Evolutionary conservation across 2,113 vertebrate genomes (phyloP).

Genomic region (Upupa epops): DNA sequence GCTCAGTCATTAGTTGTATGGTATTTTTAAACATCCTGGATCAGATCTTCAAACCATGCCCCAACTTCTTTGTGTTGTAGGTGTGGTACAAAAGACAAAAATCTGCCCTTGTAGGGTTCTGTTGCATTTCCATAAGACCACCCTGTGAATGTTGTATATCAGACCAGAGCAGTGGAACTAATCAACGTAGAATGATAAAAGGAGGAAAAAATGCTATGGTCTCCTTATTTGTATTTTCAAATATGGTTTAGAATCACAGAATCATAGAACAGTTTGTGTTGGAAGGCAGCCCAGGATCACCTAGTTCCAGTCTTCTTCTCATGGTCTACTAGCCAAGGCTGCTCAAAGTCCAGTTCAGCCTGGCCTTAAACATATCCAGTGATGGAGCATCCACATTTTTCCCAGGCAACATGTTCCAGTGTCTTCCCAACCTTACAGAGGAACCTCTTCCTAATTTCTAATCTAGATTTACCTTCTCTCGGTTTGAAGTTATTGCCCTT

Average conservation of each 20-base stretch:
- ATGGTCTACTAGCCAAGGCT: too few species aligned
- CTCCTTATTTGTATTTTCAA: not conserved
- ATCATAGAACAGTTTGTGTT: too few species aligned
- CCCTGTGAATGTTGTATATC: fast-evolving
- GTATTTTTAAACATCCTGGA: conserved; percentile 40
- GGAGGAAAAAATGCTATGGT: not conserved
- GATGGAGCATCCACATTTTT: too few species aligned
- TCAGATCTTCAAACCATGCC: not conserved
- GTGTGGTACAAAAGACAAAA: not conserved
- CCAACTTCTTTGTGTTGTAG: not conserved
- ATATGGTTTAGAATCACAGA: not conserved
- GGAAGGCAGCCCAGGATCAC: too few species aligned
- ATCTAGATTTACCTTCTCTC: too few species aligned
- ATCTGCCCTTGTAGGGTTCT: not conserved
- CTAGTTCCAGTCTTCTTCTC: too few species aligned
- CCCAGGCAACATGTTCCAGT: too few species aligned
- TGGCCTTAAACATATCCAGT: too few species aligned
- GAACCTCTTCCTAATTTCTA: too few species aligned
- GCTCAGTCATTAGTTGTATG: not conserved
- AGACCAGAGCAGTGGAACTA: not conserved
- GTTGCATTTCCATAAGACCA: not conserved
- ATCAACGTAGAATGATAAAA: not conserved
- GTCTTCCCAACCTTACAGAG: too few species aligned
- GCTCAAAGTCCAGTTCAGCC: too few species aligned
- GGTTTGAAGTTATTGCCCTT: too few species aligned